A percentile compares a stretch with the other conserved stretches of the same genome.
Conservation (phyloP, 2,113 vertebrate species). For the Triplophysa siluroides region DNA sequence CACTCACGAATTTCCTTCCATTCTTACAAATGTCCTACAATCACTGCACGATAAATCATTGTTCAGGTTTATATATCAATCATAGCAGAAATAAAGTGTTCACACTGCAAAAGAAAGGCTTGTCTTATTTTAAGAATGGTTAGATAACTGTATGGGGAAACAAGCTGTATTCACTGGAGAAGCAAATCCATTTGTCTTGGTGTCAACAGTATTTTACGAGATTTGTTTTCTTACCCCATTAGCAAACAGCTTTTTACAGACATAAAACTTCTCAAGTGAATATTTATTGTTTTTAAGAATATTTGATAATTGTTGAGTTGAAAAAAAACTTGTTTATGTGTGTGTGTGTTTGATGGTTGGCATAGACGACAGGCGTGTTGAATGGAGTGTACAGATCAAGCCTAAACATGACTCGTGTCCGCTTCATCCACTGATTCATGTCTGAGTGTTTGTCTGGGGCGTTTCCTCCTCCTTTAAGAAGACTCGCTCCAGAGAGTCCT, state of each 20-base stretch:
- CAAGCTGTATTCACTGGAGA: no score
- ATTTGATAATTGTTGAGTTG: background rate
- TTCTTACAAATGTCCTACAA: background rate
- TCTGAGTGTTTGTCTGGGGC: slow-evolving; percentile 57
- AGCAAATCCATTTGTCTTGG: no score
- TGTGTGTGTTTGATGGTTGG: background rate
- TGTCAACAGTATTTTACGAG: no score
- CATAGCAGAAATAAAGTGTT: background rate
- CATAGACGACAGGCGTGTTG: background rate
- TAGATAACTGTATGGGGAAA: no score
- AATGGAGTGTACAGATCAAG: background rate
- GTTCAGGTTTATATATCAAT: no score
- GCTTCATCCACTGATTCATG: slow-evolving; percentile 71
- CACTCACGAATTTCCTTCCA: slow-evolving; percentile 15
- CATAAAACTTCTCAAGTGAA: no score
- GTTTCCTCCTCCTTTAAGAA: slow-evolving; percentile 77
- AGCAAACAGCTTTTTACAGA: no score
- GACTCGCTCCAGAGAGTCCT: slow-evolving; percentile 44
- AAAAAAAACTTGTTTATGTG: background rate
- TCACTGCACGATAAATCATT: no score
- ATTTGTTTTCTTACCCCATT: no score
- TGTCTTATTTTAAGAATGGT: no score
- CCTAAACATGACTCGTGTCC: background rate
- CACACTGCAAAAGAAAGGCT: no score
- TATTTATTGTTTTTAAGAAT: no score